Percentiles rank a stretch among this genome's conserved stretches.
Evolutionary conservation across 1,140 invertebrate genomes (phyloP).

Genomic region (Spodoptera litura): DNA sequence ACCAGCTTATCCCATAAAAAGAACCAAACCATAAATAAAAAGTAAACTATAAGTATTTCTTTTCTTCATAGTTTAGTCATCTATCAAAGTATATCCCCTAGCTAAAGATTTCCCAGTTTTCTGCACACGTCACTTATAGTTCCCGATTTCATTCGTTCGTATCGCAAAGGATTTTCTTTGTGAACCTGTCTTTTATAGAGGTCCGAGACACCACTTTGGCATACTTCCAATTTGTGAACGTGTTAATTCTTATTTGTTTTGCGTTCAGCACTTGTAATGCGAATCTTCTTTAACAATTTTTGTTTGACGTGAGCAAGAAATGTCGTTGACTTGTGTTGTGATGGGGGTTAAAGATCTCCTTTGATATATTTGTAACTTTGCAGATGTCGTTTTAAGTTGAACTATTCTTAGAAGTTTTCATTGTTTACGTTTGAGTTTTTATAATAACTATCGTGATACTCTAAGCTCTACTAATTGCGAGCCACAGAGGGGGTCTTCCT

Average conservation of each 20-base stretch:
- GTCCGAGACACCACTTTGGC: conserved; percentile 6
- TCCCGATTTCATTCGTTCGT: conserved; percentile 46
- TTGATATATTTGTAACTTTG: no score
- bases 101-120: not conserved
- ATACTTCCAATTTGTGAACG: conserved; percentile 8
- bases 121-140: conserved; percentile 42
- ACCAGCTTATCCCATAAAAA: no score
- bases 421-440: no score
- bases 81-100: conserved; percentile 24
- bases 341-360: no score
- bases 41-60: not conserved
- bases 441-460: no score
- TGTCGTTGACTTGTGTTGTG: no score
- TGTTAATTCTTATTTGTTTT: conserved; percentile 27
- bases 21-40: not conserved
- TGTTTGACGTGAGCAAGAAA: no score
- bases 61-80: not conserved
- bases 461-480: no score
- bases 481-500: no score
- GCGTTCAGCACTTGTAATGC: not conserved
- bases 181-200: not conserved
- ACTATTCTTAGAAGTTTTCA: no score
- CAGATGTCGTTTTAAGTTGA: no score
- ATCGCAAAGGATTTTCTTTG: conserved; percentile 21
- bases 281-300: no score